These are phyloP conservation scores for Acrobasis suavella DNA, from an alignment of 2,888 invertebrate genomes.

Conservation along the genomic window DNA sequence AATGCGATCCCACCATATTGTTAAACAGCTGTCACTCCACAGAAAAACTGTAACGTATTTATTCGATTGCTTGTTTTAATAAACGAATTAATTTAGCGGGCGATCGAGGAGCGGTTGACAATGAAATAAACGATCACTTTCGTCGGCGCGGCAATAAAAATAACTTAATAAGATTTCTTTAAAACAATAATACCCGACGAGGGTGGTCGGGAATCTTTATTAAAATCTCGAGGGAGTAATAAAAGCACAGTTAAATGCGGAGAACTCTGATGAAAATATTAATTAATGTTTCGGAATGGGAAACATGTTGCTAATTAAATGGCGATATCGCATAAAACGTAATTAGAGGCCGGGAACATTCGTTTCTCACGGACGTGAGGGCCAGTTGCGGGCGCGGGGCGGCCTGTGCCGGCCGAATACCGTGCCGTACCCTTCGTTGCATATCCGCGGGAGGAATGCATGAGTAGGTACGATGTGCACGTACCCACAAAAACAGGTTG, in stretches of 20 bases:
- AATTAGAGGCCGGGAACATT: slow-evolving; percentile 78
- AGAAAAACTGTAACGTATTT: slow-evolving; percentile 35
- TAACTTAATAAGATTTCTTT: slow-evolving; percentile 69
- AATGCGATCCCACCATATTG: slow-evolving; percentile 45
- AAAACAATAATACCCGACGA: slow-evolving; percentile 71
- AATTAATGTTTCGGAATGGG: slow-evolving; percentile 81
- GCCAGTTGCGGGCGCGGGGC: slow-evolving; percentile 36
- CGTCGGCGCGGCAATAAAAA: slow-evolving; percentile 61
- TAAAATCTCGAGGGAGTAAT: slow-evolving; percentile 79
- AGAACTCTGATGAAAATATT: slow-evolving; percentile 81
- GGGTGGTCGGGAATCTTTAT: slow-evolving; percentile 81
- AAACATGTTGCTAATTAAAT: slow-evolving; percentile 82
- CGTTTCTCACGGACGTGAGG: slow-evolving; percentile 73
- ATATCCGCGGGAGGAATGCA: slow-evolving; percentile 42
- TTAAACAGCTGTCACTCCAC: slow-evolving; percentile 44
- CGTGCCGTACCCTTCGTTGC: slow-evolving; percentile 42
- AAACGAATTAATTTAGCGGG: slow-evolving; percentile 44
- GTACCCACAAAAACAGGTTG: slow-evolving; percentile 66
- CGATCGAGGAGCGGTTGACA: slow-evolving; percentile 58
- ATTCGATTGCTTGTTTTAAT: slow-evolving; percentile 45
- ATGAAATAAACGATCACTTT: slow-evolving; percentile 56
- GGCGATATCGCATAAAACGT: slow-evolving; percentile 81
- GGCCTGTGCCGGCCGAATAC: slow-evolving; percentile 32
- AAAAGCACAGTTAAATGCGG: slow-evolving; percentile 80
- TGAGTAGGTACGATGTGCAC: slow-evolving; percentile 5